phyloP scores from a whole-genome alignment of 2,113 vertebrate genomes.

The Tragelaphus imberbis region DNA sequence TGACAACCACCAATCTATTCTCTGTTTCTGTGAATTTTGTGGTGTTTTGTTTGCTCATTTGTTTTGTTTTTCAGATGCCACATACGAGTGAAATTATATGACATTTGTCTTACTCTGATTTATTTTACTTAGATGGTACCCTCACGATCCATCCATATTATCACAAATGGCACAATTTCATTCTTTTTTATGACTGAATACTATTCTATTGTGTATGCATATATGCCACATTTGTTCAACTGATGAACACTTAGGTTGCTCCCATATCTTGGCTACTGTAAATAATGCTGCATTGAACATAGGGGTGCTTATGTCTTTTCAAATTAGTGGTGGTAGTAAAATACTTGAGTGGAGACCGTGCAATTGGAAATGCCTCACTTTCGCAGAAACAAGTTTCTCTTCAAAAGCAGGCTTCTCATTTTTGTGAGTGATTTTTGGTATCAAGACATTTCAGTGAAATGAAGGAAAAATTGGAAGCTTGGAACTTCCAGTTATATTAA shows the following conservation, averaged over 20 bases:
- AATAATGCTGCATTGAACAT: background rate
- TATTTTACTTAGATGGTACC: background rate
- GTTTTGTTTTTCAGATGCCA: background rate
- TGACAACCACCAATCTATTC: background rate
- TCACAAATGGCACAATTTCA: background rate
- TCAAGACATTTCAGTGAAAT: background rate
- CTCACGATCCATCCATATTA: background rate
- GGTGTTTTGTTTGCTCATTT: background rate
- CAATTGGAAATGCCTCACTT: background rate
- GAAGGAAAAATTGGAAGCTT: background rate
- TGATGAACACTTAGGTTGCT: too few species aligned
- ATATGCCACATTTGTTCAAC: background rate
- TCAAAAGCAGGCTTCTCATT: background rate
- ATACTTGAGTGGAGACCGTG: background rate
- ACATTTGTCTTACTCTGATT: background rate
- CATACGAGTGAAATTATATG: background rate
- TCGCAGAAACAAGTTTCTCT: background rate
- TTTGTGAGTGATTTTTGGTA: background rate
- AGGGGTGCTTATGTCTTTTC: background rate
- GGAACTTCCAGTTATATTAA: background rate
- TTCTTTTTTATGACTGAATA: background rate
- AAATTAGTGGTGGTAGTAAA: background rate
- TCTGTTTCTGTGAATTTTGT: background rate
- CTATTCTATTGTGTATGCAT: background rate
- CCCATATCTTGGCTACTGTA: background rate